phyloP scores from a whole-genome alignment of 2,113 vertebrate genomes.

The Cyphomyrus plagiostoma region DNA sequence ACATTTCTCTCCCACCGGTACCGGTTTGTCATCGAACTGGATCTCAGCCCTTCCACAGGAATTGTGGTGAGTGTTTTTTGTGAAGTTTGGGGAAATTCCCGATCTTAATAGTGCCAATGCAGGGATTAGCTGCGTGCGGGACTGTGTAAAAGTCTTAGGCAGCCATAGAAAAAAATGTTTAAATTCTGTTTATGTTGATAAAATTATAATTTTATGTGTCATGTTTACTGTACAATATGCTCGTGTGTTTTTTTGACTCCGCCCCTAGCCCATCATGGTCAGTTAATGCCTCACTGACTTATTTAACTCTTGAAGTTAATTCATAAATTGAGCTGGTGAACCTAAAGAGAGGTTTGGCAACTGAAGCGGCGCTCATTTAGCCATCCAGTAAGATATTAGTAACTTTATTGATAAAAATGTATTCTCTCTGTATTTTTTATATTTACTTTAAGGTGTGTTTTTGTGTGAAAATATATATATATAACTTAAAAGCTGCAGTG shows the following conservation, averaged over 20 bases:
- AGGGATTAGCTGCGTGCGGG: neutral
- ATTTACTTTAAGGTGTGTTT: too few species aligned
- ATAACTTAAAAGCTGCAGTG: neutral
- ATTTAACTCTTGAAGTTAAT: neutral
- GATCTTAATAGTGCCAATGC: neutral
- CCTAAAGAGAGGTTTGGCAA: neutral
- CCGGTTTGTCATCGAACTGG: slow-evolving; percentile 92
- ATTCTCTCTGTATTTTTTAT: neutral
- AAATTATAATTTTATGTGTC: neutral
- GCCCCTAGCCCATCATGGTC: neutral
- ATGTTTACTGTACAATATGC: neutral
- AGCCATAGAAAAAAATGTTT: neutral
- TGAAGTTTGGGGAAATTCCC: neutral
- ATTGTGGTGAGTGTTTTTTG: slow-evolving; percentile 77
- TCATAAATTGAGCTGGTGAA: neutral
- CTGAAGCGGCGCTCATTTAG: neutral
- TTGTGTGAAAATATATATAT: neutral
- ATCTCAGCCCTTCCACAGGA: slow-evolving; percentile 93
- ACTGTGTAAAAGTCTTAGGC: neutral
- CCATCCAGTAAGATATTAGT: neutral
- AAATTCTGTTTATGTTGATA: neutral
- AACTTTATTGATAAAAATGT: neutral
- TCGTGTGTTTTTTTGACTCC: neutral
- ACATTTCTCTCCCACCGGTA: slow-evolving; percentile 91
- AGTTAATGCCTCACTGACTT: neutral